Evolutionary conservation across 2,888 invertebrate species (phyloP), one percentile per base, ranked within the genome.

Genomic region (Opisthograptis luteolata): DNA sequence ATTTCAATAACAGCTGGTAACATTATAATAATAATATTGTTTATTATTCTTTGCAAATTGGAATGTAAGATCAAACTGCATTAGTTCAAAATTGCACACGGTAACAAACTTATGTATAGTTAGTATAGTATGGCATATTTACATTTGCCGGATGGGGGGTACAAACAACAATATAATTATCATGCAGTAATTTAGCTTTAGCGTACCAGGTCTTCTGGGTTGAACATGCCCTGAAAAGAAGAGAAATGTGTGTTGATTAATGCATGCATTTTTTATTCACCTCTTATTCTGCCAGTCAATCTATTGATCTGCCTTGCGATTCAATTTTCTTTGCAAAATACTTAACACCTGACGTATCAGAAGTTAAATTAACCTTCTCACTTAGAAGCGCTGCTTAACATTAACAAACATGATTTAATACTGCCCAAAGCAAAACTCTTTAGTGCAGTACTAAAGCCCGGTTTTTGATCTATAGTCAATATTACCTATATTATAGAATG

Each of bases 151-250:
- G 59, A 12, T 19, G 3, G 35, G 31, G 34, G 10, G 28, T 22
- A 66, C 72, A 73, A 68, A 76, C 70, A 80, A 73, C 64, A 66
- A 71, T 61, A 74, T 73, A 88, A 89, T 90, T 61, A 74, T 73
- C 89, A 89, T 90, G 89, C 89, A 84, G 73, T 72, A 78, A 69
- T 70, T 55, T 68, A 66, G 57, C 63, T 71, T 86, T 87, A 82
- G 84, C 86, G 89, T 85, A 94, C 93, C 86, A 96, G 92, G 84
- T 97, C 96, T 44, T 97, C 96, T 15, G 96, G 95, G 81, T 95
- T 95, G 91, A 96, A 97, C 96, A 96, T 96, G 69, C 96, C 96
- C 95, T 95, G 90, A 20, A 92, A 93, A 73, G 66, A 73, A 79
- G 79, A 72, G 70, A 70, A 63, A 28, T 20, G n/a, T n/a, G n/a